A percentile compares a stretch with the other conserved stretches of the same genome.
Conservation (phyloP, 1,140 invertebrate genomes). For the Solen grandis region DNA sequence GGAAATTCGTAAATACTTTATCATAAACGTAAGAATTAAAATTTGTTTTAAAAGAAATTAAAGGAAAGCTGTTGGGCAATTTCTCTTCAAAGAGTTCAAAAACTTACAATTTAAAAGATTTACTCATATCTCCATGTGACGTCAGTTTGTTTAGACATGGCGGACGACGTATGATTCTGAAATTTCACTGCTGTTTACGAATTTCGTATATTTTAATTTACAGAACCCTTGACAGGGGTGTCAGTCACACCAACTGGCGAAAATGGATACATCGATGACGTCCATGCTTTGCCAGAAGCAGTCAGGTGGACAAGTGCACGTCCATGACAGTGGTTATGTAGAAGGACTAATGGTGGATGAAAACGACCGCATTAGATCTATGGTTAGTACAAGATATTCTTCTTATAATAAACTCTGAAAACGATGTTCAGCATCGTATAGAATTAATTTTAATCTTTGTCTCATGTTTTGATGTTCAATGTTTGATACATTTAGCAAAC, state of each 20-base stretch:
- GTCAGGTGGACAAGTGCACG: conserved; percentile 65
- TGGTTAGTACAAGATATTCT: conserved; percentile 15
- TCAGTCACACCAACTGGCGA: conserved; percentile 19
- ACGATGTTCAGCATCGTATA: too few relatives aligned
- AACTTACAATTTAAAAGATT: conserved; percentile 7
- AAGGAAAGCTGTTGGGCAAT: too few relatives aligned
- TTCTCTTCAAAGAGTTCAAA: too few relatives aligned
- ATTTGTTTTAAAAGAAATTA: too few relatives aligned
- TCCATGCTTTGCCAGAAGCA: conserved; percentile 71
- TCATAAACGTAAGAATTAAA: too few relatives aligned
- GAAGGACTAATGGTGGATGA: conserved; percentile 36
- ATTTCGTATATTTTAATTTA: conserved; percentile 7
- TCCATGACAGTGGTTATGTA: conserved; percentile 58
- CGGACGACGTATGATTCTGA: conserved; percentile 41
- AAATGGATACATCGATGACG: conserved; percentile 57
- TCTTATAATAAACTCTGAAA: too few relatives aligned
- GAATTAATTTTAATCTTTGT: too few relatives aligned
- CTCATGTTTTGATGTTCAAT: too few relatives aligned
- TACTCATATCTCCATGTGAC: conserved; percentile 65
- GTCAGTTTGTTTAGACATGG: conserved; percentile 71
- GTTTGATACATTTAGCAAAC: too few relatives aligned
- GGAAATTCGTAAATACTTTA: too few relatives aligned
- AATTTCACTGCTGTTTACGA: conserved; percentile 23
- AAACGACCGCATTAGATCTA: conserved; percentile 34
- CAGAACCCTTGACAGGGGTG: not conserved